These are phyloP conservation scores for Acleris sparsana DNA, from an alignment of 2,888 invertebrate species.

Conservation along the genomic window DNA sequence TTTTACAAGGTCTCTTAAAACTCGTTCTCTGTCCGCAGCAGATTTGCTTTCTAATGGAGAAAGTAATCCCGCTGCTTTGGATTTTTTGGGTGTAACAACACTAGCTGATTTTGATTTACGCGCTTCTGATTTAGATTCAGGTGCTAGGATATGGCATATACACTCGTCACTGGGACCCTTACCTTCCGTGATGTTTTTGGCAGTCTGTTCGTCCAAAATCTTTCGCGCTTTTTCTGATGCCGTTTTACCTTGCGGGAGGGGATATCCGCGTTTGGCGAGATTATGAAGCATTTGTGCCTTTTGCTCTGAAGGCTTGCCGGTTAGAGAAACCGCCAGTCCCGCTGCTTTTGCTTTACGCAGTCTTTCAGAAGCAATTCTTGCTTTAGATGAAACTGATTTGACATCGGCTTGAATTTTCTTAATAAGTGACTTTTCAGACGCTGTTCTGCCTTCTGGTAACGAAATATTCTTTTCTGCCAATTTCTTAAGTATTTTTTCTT, in stretches of 20 bases:
- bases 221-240: background rate
- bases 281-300: background rate
- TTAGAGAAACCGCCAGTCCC: background rate
- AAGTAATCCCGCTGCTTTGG: background rate
- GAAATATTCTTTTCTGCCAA: slow-evolving; percentile 42
- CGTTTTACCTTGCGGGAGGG: background rate
- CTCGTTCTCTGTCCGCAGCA: background rate
- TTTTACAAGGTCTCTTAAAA: slow-evolving; percentile 9
- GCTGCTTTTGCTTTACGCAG: background rate
- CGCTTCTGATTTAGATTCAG: background rate
- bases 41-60: slow-evolving; percentile 1
- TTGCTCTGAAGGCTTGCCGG: background rate
- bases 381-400: slow-evolving; percentile 16
- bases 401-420: slow-evolving; percentile 38
- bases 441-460: slow-evolving; percentile 46
- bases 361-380: slow-evolving; percentile 18
- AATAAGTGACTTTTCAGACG: slow-evolving; percentile 44
- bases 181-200: background rate
- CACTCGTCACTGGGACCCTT: background rate
- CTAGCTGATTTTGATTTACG: background rate
- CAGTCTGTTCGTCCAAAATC: background rate
- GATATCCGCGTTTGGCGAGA: background rate
- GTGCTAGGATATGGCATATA: background rate
- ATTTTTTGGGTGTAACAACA: background rate
- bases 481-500: background rate